Percentiles rank a stretch among this genome's conserved stretches.
Evolutionary conservation across 2,797 vertebrate genomes (phyloP).

Genomic region (Phylloscopus collybita): DNA sequence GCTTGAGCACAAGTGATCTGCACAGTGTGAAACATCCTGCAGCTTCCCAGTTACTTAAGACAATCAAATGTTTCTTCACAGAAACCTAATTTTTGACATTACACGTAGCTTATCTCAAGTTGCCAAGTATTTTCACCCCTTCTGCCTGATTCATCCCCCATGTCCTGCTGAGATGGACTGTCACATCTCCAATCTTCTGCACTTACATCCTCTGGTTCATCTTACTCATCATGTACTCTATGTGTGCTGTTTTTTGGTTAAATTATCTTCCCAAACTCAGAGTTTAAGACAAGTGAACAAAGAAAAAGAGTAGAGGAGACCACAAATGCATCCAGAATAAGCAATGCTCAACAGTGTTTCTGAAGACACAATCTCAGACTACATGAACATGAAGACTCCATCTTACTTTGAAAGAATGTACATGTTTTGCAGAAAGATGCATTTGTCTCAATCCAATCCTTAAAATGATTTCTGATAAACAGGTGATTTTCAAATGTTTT

Average conservation of each 20-base stretch:
- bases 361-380: background rate
- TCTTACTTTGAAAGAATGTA: background rate
- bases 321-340: background rate
- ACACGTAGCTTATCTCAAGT: background rate
- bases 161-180: background rate
- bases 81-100: background rate
- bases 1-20: background rate
- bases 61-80: background rate
- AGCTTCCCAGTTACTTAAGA: background rate
- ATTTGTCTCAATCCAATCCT: background rate
- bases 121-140: background rate
- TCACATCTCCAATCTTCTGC: background rate
- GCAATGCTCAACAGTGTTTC: background rate
- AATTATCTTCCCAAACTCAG: background rate
- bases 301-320: background rate
- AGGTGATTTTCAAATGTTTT: background rate
- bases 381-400: background rate
- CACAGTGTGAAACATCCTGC: background rate
- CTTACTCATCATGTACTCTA: background rate
- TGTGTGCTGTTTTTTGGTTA: fast-evolving
- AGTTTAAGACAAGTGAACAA: background rate
- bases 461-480: background rate
- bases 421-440: background rate
- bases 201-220: fast-evolving
- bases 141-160: background rate